Conservation (phyloP, 2,113 vertebrate species). For the Anoplopoma fimbria region DNA sequence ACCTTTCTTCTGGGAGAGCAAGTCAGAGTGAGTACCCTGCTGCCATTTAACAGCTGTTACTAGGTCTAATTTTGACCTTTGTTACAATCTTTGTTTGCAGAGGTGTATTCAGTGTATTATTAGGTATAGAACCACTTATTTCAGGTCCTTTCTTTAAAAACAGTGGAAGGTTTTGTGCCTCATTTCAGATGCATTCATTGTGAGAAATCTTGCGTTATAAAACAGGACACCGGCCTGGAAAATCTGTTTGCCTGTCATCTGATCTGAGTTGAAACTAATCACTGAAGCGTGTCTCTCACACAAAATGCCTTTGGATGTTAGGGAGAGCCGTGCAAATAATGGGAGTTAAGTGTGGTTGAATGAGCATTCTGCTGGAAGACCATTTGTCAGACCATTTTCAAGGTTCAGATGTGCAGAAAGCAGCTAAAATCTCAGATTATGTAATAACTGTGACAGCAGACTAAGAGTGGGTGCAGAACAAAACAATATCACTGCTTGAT, state of each 20-base stretch:
- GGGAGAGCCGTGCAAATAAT: not conserved
- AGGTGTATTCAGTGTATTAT: not conserved
- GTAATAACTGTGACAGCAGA: not conserved
- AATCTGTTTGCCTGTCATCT: constrained; percentile 1
- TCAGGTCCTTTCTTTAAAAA: not conserved
- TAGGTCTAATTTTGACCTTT: not conserved
- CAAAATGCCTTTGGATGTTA: not conserved
- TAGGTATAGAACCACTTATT: not conserved
- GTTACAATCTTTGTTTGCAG: not conserved
- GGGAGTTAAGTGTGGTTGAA: not conserved
- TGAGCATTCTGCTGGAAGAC: not conserved
- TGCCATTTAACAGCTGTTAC: not conserved
- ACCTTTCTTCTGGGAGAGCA: constrained; percentile 96
- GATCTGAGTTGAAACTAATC: constrained; percentile 5
- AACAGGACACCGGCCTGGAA: not conserved
- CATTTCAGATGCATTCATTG: not conserved
- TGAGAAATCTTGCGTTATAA: not conserved
- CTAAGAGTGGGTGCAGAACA: not conserved
- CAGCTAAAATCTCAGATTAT: not conserved
- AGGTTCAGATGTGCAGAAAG: not conserved
- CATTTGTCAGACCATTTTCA: not conserved
- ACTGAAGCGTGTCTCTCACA: not conserved
- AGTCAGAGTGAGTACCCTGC: constrained; percentile 85
- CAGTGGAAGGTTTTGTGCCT: not conserved
- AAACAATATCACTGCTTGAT: not conserved